These are phyloP conservation scores for pig (Sus scrofa) DNA, from an alignment of 2,113 vertebrate genomes.

Conservation along the genomic window T2T-Sscrofa CM000822.6:20510001-20510500, in stretches of 20 bases:
- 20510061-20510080: not conserved
- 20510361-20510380: not conserved
- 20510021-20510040: slow-evolving; percentile 18
- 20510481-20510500: not conserved
- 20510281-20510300: slow-evolving; percentile 11
- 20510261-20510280: not conserved
- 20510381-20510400: not conserved
- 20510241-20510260: not conserved
- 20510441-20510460: not conserved
- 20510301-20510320: not conserved
- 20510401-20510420: not conserved
- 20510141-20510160: not conserved
- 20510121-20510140: not conserved
- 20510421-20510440: not conserved
- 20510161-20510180: not conserved
- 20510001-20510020: not conserved
- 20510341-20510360: not conserved
- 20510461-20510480: not conserved
- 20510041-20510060: slow-evolving; percentile 41
- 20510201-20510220: slow-evolving; percentile 22
- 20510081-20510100: not conserved
- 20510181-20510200: not conserved
- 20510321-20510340: not conserved
- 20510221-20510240: not conserved
- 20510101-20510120: slow-evolving; percentile 18